phyloP scores from a whole-genome alignment of 2,797 vertebrate species.

The Aselliscus stoliczkanus region DNA sequence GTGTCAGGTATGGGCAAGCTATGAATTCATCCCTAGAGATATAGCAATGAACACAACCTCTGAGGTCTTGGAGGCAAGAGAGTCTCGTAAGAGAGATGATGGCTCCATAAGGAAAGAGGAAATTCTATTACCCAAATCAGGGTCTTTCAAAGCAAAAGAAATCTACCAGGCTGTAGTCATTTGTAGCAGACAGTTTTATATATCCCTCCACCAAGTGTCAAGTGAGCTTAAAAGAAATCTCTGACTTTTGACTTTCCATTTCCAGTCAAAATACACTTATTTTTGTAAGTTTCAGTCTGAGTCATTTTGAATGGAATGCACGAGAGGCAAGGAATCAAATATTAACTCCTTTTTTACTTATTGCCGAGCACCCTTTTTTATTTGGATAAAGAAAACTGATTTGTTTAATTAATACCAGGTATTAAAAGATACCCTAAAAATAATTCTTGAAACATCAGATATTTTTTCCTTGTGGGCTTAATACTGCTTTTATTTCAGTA shows the following conservation, averaged over 20 bases:
- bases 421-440: not conserved
- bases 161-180: not conserved
- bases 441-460: not conserved
- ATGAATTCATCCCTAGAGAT: not conserved
- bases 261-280: conserved; percentile 1
- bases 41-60: not conserved
- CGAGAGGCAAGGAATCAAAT: not conserved
- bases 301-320: not conserved
- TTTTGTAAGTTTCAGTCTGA: conserved; percentile 27
- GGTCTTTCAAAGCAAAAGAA: not conserved
- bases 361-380: not conserved
- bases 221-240: conserved; percentile 5
- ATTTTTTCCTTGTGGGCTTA: not conserved
- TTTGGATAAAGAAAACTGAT: conserved; percentile 3
- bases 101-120: not conserved
- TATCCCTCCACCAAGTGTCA: not conserved
- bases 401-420: conserved; percentile 16
- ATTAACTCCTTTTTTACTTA: not conserved
- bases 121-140: not conserved
- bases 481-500: conserved; percentile 37
- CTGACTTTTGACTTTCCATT: conserved; percentile 14
- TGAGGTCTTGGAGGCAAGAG: not conserved
- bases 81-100: not conserved
- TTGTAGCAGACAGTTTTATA: not conserved
- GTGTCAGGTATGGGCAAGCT: not conserved